phyloP scores from a whole-genome alignment of 2,888 invertebrate species.

The Tanypteryx hageni region DNA sequence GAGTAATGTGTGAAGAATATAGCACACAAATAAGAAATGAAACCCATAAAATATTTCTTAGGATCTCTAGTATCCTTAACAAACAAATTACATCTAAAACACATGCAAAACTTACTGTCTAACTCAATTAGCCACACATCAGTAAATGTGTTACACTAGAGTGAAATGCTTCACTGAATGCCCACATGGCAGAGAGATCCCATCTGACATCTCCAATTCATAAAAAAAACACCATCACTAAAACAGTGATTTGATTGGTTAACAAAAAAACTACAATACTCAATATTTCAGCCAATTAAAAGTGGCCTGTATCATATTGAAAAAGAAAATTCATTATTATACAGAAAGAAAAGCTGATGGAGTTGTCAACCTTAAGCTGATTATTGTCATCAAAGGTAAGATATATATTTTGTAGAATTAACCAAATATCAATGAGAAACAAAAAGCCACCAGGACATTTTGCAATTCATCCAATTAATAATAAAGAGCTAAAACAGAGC shows the following conservation, averaged over 20 bases:
- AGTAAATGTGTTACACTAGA: too few species aligned
- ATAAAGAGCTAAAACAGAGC: constrained; percentile 47
- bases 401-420: too few species aligned
- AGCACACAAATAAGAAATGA: not conserved
- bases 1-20: not conserved
- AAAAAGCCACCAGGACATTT: too few species aligned
- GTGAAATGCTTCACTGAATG: not conserved
- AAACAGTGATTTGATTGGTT: not conserved
- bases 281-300: too few species aligned
- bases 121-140: not conserved
- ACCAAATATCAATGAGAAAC: too few species aligned
- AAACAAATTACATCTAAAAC: not conserved
- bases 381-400: too few species aligned
- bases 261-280: not conserved
- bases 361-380: too few species aligned
- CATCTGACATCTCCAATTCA: not conserved
- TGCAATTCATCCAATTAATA: too few species aligned
- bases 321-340: too few species aligned
- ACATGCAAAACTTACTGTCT: not conserved
- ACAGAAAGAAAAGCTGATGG: too few species aligned
- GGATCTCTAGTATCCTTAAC: not conserved
- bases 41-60: not conserved
- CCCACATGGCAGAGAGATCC: not conserved
- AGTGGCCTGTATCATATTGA: too few species aligned
- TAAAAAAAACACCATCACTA: not conserved